Percentiles rank a stretch among this genome's conserved stretches.
phyloP scores from a whole-genome alignment of 2,797 vertebrate genomes.

The Gobio occitaniae region DNA sequence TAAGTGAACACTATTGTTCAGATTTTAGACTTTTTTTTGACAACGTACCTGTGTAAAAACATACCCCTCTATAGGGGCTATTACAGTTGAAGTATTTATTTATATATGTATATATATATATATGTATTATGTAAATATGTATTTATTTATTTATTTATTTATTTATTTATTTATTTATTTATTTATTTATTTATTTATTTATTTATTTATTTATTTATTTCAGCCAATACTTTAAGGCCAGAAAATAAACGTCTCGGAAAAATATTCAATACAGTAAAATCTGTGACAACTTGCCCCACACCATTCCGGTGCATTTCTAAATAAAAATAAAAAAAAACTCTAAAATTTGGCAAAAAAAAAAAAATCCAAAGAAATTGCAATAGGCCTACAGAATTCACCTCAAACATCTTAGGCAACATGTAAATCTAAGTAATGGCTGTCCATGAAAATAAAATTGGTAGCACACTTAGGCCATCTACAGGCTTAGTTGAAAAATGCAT shows the following conservation, averaged over 20 bases:
- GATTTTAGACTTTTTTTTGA: neutral
- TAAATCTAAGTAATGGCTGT: neutral
- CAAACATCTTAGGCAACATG: no score
- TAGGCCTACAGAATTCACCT: no score
- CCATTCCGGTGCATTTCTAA: neutral
- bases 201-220: neutral
- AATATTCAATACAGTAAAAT: neutral
- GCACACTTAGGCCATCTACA: slow-evolving; percentile 1
- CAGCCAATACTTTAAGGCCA: neutral
- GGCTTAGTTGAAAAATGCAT: neutral
- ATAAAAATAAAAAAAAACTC: no score
- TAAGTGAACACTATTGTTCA: neutral
- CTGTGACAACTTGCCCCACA: neutral
- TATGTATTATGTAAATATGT: neutral
- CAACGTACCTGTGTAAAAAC: neutral
- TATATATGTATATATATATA: no score
- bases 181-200: neutral
- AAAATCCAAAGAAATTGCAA: no score
- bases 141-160: no score
- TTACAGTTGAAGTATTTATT: neutral
- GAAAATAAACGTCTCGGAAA: neutral
- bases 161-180: no score
- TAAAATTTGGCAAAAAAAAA: no score
- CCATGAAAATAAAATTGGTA: neutral
- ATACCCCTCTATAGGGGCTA: neutral